Base-by-base conservation (phyloP, 2,888 invertebrate genomes). In the Drosophila kuntzei region DNA sequence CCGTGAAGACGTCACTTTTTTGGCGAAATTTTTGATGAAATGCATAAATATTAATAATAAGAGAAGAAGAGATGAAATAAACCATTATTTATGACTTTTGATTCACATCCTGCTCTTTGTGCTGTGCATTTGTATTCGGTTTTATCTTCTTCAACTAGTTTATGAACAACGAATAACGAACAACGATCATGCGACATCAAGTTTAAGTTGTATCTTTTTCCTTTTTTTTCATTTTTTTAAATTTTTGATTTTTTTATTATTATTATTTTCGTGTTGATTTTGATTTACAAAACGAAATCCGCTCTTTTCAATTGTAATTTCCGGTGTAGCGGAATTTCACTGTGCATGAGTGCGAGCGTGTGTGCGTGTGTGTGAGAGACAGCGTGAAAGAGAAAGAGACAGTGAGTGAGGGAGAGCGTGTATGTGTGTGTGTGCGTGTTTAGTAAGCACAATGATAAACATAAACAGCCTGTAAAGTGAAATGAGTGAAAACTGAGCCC, bases 281-380 rank as follows among this genome's bases (percentile, higher is more conserved):
- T 75, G 63, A 71, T 63, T 75, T 67, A 67, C 67, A 60, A 66
- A 74, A 73, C 46, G 54, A 64, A 82, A 77, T 83, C 69, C 83
- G 81, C 80, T 77, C 73, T 79, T 80, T 85, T 89, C 89, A 89
- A 89, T 89, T 89, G 82, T 81, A 70, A 87, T 84, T 81, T 89
- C 89, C 89, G 89, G 89, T 89, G 73, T 80, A 80, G 79, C 82
- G 79, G 83, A 89, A 87, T 87, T 85, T 82, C 76, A 66, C 77
- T 83, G 75, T 70, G 64, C 50, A 20, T 65, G 63, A 55, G 43
- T 61, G 34, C 34, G 41, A 27, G 58, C 29, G 44, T 47, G 32
- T 41, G 43, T 44, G 43, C 49, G 49, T 47, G 32, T 29, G 50
- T 39, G 25, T 16, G 49, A 43, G 50, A 34, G 50, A 25, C 7